Evolutionary conservation across 2,888 invertebrate species (phyloP), one percentile per base, ranked within the genome.

Genomic region (Electrophaes corylata): DNA sequence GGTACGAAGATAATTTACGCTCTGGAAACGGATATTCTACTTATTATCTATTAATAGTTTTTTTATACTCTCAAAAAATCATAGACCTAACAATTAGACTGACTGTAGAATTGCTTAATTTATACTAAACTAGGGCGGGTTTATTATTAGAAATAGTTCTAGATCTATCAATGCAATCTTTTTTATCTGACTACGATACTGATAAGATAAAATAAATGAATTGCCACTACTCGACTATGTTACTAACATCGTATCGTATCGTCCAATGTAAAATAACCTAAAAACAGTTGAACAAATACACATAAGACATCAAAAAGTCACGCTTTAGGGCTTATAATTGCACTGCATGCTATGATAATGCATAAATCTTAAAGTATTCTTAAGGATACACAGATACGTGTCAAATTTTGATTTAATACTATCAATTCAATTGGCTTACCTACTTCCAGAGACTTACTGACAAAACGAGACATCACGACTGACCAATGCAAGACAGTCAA

Each of bases 271-370:
- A 49, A 29, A 18, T 19, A 1, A 5, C 3, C 8, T 33, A 23
- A 16, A n/a, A 23, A 33, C 59, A 54, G 45, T 46, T 48, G 45
- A 58, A 49, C 73, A 74, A 64, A 69, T 70, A 69, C 66, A 69
- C 62, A 70, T 67, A 73, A 59, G 16, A 35, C 20, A 43, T n/a
- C 20, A 35, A 10, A 29, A 44, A 8, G 29, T 16, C 3, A 31
- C n/a, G 10, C 49, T 29, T 11, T 10, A 19, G n/a, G n/a, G 40
- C 40, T 19, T 8, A 39, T 46, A 35, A 46, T 18, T 12, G 46
- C 48, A 14, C 31, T 33, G 57, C 50, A 51, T 67, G 64, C 59
- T 33, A 57, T 50, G 49, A 48, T 67, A 47, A 60, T 29, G 56
- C 58, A 54, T 54, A 49, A 54, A 39, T 45, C 33, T 41, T 47